These are phyloP conservation scores for Tragopan temminckii DNA, from an alignment of 2,797 vertebrate species.

Conservation along the genomic window DNA sequence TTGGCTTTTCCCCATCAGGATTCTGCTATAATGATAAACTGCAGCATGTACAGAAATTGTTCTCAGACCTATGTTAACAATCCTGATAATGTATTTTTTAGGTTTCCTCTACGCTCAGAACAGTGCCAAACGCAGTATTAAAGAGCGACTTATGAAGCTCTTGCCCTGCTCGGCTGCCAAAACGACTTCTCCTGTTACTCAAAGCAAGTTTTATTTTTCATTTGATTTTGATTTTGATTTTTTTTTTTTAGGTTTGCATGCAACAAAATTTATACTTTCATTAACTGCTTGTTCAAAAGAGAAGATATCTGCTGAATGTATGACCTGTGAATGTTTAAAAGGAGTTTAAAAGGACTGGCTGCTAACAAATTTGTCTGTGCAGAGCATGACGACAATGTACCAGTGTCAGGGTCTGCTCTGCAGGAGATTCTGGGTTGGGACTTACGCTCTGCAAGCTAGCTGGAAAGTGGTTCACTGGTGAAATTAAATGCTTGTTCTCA, in stretches of 20 bases:
- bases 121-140: constrained; percentile 90
- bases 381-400: not conserved
- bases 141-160: constrained; percentile 94
- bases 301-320: not conserved
- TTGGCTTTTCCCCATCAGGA: constrained; percentile 35
- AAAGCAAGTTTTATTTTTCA: constrained; percentile 92
- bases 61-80: constrained; percentile 79
- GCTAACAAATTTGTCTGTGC: not conserved
- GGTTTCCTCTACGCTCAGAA: constrained; percentile 90
- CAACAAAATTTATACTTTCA: constrained; percentile 24
- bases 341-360: not conserved
- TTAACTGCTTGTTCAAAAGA: not conserved
- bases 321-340: not conserved
- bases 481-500: not conserved
- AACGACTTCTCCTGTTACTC: constrained; percentile 89
- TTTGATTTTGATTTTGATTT: constrained; percentile 37
- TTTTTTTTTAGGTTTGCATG: constrained; percentile 71
- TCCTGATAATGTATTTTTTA: constrained; percentile 89
- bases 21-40: constrained; percentile 30
- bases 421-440: not conserved
- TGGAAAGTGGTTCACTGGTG: not conserved
- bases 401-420: rapidly evolving
- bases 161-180: constrained; percentile 91
- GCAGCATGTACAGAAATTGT: constrained; percentile 59
- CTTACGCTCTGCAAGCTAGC: not conserved